Conservation (phyloP, 2,888 invertebrate species). For the Trachelus stipa region DNA sequence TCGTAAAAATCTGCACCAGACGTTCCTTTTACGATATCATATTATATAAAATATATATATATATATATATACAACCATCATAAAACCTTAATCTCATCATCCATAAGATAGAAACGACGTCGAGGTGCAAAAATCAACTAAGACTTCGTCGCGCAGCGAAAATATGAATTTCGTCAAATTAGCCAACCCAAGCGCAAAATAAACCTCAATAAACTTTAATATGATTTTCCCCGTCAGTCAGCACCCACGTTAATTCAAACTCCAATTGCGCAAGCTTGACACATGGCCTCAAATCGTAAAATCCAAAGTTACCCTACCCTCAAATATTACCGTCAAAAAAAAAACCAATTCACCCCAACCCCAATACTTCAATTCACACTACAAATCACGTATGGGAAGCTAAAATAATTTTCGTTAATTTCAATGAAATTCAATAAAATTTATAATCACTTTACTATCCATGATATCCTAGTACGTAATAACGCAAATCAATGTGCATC, state of each 20-base stretch:
- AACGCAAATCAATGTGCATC: not conserved
- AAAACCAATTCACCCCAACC: too few species aligned
- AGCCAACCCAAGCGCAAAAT: not conserved
- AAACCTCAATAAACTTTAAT: not conserved
- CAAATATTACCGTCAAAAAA: not conserved
- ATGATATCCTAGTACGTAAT: not conserved
- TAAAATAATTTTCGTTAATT: not conserved
- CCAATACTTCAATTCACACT: not conserved
- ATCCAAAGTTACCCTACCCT: not conserved
- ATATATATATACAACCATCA: not conserved
- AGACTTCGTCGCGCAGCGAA: conserved; percentile 20
- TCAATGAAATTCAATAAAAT: not conserved
- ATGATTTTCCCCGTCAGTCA: not conserved
- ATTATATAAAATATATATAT: too few species aligned
- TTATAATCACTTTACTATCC: not conserved
- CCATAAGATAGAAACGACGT: conserved; percentile 12
- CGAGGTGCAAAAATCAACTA: conserved; percentile 15
- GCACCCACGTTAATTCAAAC: not conserved
- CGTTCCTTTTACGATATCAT: not conserved
- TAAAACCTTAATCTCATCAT: not conserved
- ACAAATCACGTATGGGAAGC: not conserved
- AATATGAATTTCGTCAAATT: conserved; percentile 32
- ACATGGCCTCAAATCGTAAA: not conserved
- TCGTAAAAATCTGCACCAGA: not conserved
- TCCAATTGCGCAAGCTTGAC: not conserved